Evolutionary conservation across 2,797 vertebrate genomes (phyloP), one percentile per base, ranked within the genome.

Genomic region (Otus scops): DNA sequence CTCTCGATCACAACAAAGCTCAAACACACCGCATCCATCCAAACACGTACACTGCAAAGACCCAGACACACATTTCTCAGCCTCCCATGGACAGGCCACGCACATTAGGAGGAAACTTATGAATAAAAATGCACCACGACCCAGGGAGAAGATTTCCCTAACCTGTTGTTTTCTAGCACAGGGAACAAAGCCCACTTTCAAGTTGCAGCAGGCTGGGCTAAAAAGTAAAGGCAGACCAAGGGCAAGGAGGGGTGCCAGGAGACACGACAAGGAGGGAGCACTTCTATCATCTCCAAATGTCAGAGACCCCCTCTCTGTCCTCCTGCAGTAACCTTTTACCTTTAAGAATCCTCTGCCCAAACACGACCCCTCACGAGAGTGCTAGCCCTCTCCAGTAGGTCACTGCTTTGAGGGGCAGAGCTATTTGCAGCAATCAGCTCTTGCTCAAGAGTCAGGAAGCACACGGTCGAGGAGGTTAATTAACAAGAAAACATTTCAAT

Each of bases 11-110:
- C 43, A 68, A 71, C 48, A 59, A 38, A 71, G 24, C 50, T 67
- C 4, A 1, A 7, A 22, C 28, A 22, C 4, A 3, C 4, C 4
- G 0, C 21, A 36, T 8, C 0, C 0, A 11, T 41, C 47, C 45
- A 53, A 51, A 57, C 32, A 26, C 0, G 9, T 3, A 14, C 1
- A 4, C 23, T 23, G 30, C 0, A 7, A 36, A 73, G 34, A 70
- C 12, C 23, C 6, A 30, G 21, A 2, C 12, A 77, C 13, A 7
- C 11, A 1, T 75, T 67, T 59, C 36, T 71, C 51, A 32, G 13
- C 27, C 27, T 83, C 24, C 26, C 12, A 2, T 34, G 32, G 65
- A 74, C 77, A 75, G 47, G 9, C 18, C 5, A 6, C 2, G 9
- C 13, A 70, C 10, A 8, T 77, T 28, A 54, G 38, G 43, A 70